These are phyloP conservation scores for Nerophis lumbriciformis DNA, from an alignment of 2,113 vertebrate genomes.

Conservation along the genomic window DNA sequence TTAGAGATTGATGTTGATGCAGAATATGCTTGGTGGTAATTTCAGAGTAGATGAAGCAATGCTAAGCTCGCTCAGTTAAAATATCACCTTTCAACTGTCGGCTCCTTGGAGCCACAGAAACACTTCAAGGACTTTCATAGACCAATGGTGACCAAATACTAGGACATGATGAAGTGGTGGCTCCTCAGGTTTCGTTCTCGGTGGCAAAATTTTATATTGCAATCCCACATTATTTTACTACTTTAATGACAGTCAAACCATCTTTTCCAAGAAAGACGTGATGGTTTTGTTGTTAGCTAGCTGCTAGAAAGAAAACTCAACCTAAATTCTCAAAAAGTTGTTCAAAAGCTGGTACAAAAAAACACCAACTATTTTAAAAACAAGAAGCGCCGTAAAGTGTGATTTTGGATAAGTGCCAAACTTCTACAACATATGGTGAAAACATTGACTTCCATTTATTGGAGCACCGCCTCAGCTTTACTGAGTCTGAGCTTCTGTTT, in stretches of 20 bases:
- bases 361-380: no score
- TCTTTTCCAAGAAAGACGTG: not conserved
- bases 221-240: slow-evolving; percentile 7
- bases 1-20: not conserved
- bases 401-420: slow-evolving; percentile 50
- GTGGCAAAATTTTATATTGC: slow-evolving; percentile 9
- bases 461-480: slow-evolving; percentile 29
- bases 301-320: no score
- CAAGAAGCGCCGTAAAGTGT: slow-evolving; percentile 15
- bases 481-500: slow-evolving; percentile 65
- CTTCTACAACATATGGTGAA: slow-evolving; percentile 60
- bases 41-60: slow-evolving; percentile 31
- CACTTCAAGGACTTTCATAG: slow-evolving; percentile 28
- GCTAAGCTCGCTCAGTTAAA: slow-evolving; percentile 26
- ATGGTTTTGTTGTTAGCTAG: not conserved
- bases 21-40: slow-evolving; percentile 8
- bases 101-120: slow-evolving; percentile 29
- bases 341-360: no score
- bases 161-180: not conserved
- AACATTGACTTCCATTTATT: slow-evolving; percentile 48
- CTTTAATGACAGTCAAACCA: slow-evolving; percentile 23
- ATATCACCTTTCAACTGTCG: slow-evolving; percentile 27
- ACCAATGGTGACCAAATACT: slow-evolving; percentile 6
- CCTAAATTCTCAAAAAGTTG: no score
- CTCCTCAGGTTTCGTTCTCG: slow-evolving; percentile 11